Evolutionary conservation across 2,888 invertebrate species (phyloP).

Genomic region (Lithosia quadra): DNA sequence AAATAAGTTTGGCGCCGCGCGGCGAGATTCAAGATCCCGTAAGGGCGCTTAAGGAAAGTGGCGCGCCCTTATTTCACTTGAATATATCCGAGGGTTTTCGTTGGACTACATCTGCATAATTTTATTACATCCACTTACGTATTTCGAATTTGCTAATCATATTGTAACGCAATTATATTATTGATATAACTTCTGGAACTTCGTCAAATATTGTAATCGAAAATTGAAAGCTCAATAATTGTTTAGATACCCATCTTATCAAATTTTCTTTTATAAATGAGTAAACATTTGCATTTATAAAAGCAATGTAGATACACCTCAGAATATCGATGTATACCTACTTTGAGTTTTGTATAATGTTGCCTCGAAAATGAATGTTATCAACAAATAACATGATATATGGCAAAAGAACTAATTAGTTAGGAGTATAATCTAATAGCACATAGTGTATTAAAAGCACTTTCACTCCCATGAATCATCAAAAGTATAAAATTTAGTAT

Average conservation of each 20-base stretch:
- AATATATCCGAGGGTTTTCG: constrained; percentile 48
- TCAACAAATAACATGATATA: background rate
- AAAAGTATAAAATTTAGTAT: no score
- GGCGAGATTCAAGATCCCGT: constrained; percentile 61
- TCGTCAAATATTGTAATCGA: constrained; percentile 16
- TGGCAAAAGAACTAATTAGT: background rate
- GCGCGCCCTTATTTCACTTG: constrained; percentile 54
- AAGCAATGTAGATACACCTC: no score
- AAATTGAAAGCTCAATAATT: background rate
- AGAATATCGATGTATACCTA: no score
- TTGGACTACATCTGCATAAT: constrained; percentile 45
- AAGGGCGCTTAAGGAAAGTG: constrained; percentile 63
- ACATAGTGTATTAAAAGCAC: background rate
- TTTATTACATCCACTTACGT: constrained; percentile 32
- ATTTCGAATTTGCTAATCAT: constrained; percentile 40
- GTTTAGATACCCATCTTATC: background rate
- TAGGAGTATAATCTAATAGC: background rate
- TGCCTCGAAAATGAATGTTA: background rate
- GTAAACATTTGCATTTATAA: no score
- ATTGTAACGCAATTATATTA: constrained; percentile 28
- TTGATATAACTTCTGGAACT: constrained; percentile 16
- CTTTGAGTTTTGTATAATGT: background rate
- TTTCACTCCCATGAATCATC: background rate
- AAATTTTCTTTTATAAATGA: no score
- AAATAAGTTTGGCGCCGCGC: constrained; percentile 62